Evolutionary conservation across 2,113 vertebrate genomes (phyloP), one percentile per base, ranked within the genome.

Genomic region (Nyctereutes procyonoides): DNA sequence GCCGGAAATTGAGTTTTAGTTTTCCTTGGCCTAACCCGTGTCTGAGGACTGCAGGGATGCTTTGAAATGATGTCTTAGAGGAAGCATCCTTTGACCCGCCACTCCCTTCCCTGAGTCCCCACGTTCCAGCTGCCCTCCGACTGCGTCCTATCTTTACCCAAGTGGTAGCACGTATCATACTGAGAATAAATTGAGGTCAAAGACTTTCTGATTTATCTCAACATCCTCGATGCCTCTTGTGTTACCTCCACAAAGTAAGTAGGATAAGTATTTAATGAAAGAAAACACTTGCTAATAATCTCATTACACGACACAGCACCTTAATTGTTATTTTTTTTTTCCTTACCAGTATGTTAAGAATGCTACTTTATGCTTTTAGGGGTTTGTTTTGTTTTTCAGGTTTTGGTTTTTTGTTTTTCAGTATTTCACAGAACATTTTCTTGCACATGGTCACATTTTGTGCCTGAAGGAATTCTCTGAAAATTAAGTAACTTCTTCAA

Each of bases 401-500:
- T 35, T 76, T 76, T 43, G 1, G 38, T 76, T n/a, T n/a, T 24
- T 28, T 56, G 2, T 3, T 38, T 58, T 38, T 83, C 0, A 20
- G 82, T 71, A 76, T 80, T 90, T 93, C 55, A 87, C 4, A 62
- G 53, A 83, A 55, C 5, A 51, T 8, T 96, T 94, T 94, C 24
- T 22, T 19, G 62, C 22, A 48, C 0, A 38, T 62, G 82, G 74
- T 5, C 35, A 88, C 16, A 48, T 32, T 93, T 82, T 65, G 20
- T 76, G 48, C 79, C 67, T 83, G 32, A 69, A 69, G 60, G 88
- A 83, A 67, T 67, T 19, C 35, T 76, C 14, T 77, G 77, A 83
- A 89, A 88, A 69, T 60, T 63, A 79, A 65, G 10, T 83, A 84
- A 84, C 32, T 71, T 76, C 51, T 67, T 55, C 30, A 96, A 81